Conservation (phyloP, 1,140 invertebrate genomes). For the Leptinotarsa defecta region DNA sequence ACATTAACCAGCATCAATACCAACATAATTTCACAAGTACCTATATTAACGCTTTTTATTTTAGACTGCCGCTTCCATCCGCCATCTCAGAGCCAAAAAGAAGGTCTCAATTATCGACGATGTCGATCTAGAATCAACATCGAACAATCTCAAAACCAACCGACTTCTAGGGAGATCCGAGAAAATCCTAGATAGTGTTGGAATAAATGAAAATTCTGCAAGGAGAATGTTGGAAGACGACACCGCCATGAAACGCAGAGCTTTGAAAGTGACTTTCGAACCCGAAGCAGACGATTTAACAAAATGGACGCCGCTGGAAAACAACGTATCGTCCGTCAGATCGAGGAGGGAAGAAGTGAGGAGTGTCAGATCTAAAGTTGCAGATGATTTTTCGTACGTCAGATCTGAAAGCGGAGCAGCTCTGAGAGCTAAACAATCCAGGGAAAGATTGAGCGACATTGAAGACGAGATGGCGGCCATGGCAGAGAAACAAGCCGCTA, state of each 20-base stretch:
- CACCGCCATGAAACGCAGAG: slow-evolving; percentile 54
- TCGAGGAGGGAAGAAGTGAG: slow-evolving; percentile 41
- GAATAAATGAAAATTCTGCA: slow-evolving; percentile 56
- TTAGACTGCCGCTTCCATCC: slow-evolving; percentile 51
- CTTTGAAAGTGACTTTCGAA: slow-evolving; percentile 58
- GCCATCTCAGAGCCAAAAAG: slow-evolving; percentile 60
- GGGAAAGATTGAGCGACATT: slow-evolving; percentile 63
- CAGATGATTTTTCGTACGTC: not conserved
- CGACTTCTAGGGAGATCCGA: slow-evolving; percentile 61
- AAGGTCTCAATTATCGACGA: slow-evolving; percentile 62
- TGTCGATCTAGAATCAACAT: slow-evolving; percentile 62
- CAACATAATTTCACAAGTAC: not conserved
- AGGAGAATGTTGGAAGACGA: slow-evolving; percentile 57
- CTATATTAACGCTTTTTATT: slow-evolving; percentile 31
- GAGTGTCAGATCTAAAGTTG: not conserved
- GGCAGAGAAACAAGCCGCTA: slow-evolving; percentile 60
- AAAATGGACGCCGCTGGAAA: slow-evolving; percentile 61
- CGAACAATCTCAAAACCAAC: slow-evolving; percentile 60
- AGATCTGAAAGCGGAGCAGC: slow-evolving; percentile 39
- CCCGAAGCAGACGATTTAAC: slow-evolving; percentile 54
- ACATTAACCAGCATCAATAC: no score
- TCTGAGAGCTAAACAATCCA: slow-evolving; percentile 52
- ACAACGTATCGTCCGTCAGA: slow-evolving; percentile 56
- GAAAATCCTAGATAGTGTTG: slow-evolving; percentile 64
- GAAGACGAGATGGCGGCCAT: slow-evolving; percentile 66